Evolutionary conservation across 2,888 invertebrate genomes (phyloP).

Genomic region (Dryomyza anilis): DNA sequence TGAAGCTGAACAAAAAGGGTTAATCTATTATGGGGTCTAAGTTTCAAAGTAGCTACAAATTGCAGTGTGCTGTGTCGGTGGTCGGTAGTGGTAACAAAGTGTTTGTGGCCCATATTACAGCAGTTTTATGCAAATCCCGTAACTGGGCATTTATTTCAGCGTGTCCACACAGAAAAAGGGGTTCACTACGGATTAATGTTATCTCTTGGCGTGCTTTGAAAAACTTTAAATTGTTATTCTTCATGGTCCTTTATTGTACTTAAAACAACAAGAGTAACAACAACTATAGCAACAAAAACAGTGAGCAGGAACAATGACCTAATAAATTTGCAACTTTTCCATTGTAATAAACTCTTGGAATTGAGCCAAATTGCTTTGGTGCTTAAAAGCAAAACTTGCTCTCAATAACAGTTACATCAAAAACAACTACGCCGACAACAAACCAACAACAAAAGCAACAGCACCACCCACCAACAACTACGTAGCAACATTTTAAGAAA

Average conservation of each 20-base stretch:
- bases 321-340: slow-evolving; percentile 26
- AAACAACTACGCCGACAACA: not conserved
- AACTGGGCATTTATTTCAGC: not conserved
- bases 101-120: too few relatives aligned
- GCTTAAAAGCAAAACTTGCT: slow-evolving; percentile 23
- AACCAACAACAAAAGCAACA: not conserved
- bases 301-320: slow-evolving; percentile 18
- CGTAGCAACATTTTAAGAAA: not conserved
- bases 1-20: too few relatives aligned
- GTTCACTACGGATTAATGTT: slow-evolving; percentile 3
- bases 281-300: not conserved
- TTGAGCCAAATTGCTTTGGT: slow-evolving; percentile 24
- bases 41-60: too few relatives aligned
- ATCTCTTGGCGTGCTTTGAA: not conserved
- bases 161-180: too few relatives aligned
- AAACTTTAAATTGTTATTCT: not conserved
- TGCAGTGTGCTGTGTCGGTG: too few relatives aligned
- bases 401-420: not conserved
- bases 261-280: not conserved
- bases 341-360: slow-evolving; percentile 24
- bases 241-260: not conserved
- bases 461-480: not conserved
- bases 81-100: too few relatives aligned
- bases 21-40: too few relatives aligned
- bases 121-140: too few relatives aligned